Percentiles rank a stretch among this genome's conserved stretches.
These are phyloP conservation scores for Platerodrilus igneus DNA, from an alignment of 2,888 invertebrate genomes.

Conservation along the genomic window DNA sequence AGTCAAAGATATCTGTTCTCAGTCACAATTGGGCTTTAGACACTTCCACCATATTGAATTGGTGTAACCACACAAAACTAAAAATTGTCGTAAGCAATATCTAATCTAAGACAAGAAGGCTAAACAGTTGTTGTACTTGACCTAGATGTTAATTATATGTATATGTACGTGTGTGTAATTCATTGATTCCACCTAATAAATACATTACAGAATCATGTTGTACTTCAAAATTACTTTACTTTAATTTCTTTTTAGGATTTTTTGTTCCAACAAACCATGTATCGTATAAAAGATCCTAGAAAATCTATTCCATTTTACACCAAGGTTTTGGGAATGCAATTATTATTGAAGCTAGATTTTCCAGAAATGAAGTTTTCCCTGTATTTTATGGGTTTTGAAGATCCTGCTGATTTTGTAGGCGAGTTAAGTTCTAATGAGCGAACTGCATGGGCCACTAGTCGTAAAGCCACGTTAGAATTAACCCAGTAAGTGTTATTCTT, in stretches of 20 bases:
- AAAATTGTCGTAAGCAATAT: too few species aligned
- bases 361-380: constrained; percentile 84
- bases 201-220: too few species aligned
- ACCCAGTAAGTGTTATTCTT: constrained; percentile 81
- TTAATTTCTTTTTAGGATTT: constrained; percentile 61
- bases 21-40: too few species aligned
- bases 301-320: constrained; percentile 87
- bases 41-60: too few species aligned
- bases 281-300: constrained; percentile 87
- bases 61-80: too few species aligned
- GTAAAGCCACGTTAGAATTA: constrained; percentile 83
- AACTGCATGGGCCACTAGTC: constrained; percentile 71
- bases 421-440: constrained; percentile 60
- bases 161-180: too few species aligned
- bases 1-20: too few species aligned
- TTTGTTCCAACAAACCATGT: constrained; percentile 96
- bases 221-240: not conserved
- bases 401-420: constrained; percentile 65
- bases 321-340: constrained; percentile 83
- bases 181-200: too few species aligned
- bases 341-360: constrained; percentile 84
- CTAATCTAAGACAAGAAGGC: constrained; percentile 19
- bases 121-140: constrained; percentile 22
- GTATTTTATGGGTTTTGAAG: constrained; percentile 86
- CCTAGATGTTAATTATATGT: constrained; percentile 5